Conservation (phyloP, 92 coral and sea anemone genomes). For the Epizoanthus rinbou region DNA sequence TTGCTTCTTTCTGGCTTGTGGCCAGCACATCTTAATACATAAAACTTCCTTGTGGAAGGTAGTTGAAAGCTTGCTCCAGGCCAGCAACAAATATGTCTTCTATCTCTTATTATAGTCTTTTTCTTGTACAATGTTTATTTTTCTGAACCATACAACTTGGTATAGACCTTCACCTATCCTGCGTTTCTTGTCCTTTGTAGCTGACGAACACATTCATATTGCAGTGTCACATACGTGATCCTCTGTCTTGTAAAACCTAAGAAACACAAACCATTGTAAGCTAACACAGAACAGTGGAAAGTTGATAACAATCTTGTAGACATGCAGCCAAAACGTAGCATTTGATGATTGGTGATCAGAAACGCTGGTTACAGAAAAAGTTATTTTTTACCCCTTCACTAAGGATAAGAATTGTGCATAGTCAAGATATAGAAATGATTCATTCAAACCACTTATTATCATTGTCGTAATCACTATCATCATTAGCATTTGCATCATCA, state of each 20-base stretch:
- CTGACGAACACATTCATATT: background rate
- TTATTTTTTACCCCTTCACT: too few relatives aligned
- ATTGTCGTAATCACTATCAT: too few relatives aligned
- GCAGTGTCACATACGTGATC: constrained; percentile 30
- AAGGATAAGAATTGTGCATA: too few relatives aligned
- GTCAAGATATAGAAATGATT: too few relatives aligned
- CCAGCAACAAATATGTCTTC: constrained; percentile 23
- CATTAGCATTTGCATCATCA: too few relatives aligned
- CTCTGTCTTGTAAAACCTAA: constrained; percentile 46
- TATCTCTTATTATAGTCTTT: constrained; percentile 2
- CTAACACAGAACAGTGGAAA: too few relatives aligned
- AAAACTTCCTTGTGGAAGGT: constrained; percentile 25
- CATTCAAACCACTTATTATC: too few relatives aligned
- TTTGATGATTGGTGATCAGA: too few relatives aligned
- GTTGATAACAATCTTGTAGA: background rate
- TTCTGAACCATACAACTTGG: constrained; percentile 25
- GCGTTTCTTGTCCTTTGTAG: background rate
- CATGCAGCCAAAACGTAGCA: background rate
- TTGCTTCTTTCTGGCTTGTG: background rate
- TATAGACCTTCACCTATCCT: constrained; percentile 10
- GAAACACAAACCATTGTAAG: background rate
- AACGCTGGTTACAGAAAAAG: too few relatives aligned
- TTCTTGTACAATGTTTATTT: constrained; percentile 18
- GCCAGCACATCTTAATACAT: background rate
- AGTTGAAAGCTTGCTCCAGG: background rate